These are phyloP conservation scores for Azorinus chamasolen DNA, from an alignment of 2,888 invertebrate genomes.

Conservation along the genomic window DNA sequence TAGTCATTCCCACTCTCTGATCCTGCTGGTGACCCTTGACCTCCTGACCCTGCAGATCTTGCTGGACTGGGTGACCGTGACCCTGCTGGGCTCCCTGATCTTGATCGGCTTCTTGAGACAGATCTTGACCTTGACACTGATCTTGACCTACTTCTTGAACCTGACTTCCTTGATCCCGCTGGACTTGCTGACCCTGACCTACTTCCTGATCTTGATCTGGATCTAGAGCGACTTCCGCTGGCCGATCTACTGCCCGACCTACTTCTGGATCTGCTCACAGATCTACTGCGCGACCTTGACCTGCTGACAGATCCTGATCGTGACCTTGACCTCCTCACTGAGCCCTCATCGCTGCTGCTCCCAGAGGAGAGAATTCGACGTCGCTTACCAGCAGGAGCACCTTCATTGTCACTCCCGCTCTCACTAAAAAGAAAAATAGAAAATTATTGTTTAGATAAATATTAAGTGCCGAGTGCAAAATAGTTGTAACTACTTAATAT, in stretches of 20 bases:
- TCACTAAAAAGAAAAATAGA: constrained; percentile 32
- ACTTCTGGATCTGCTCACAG: constrained; percentile 53
- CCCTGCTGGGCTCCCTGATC: constrained; percentile 47
- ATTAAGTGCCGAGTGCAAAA: too few species aligned
- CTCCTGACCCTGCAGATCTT: constrained; percentile 48
- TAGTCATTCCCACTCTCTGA: constrained; percentile 52
- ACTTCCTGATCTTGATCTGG: constrained; percentile 62
- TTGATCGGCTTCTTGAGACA: constrained; percentile 47
- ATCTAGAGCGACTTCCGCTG: constrained; percentile 57
- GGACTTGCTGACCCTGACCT: constrained; percentile 72
- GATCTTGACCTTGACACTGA: constrained; percentile 67
- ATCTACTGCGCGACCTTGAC: constrained; percentile 83
- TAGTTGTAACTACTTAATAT: too few species aligned
- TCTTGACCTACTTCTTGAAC: constrained; percentile 64
- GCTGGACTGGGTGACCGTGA: constrained; percentile 43
- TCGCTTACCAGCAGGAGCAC: constrained; percentile 76
- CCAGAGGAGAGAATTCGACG: constrained; percentile 83
- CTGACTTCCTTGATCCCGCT: constrained; percentile 72
- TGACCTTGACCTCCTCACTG: constrained; percentile 74
- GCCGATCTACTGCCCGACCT: constrained; percentile 52
- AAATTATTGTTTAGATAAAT: constrained; percentile 16
- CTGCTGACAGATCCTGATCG: constrained; percentile 85
- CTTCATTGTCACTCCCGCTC: constrained; percentile 76
- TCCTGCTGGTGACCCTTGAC: constrained; percentile 53
- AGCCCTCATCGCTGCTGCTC: constrained; percentile 80